A percentile compares a stretch with the other conserved stretches of the same genome.
phyloP scores from a whole-genome alignment of 2,888 invertebrate species.

The Odontothrips loti region DNA sequence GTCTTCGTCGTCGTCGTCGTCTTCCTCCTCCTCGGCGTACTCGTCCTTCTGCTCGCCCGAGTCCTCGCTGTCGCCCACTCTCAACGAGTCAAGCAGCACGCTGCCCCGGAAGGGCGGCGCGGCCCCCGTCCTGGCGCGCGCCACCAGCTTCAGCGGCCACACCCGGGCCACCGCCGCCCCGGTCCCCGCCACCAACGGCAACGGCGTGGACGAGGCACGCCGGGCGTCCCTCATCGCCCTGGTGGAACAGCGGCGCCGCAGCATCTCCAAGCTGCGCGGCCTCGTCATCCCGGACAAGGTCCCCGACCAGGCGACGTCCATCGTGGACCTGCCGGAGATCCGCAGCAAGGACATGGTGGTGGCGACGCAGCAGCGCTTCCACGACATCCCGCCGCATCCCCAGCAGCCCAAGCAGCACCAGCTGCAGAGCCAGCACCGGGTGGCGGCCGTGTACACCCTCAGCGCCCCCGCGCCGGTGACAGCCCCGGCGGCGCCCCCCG shows the following conservation, averaged over 20 bases:
- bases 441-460: constrained; percentile 30
- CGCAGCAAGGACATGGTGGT: constrained; percentile 63
- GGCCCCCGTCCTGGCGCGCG: constrained; percentile 41
- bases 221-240: constrained; percentile 67
- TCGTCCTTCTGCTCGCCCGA: constrained; percentile 40
- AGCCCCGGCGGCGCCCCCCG: constrained; percentile 28
- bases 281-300: constrained; percentile 78
- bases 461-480: constrained; percentile 27
- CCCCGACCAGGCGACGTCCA: constrained; percentile 50
- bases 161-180: constrained; percentile 34
- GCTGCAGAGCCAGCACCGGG: constrained; percentile 29
- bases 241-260: constrained; percentile 75
- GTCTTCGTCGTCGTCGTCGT: constrained; percentile 38
- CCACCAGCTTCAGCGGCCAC: constrained; percentile 48
- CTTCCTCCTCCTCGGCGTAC: constrained; percentile 40
- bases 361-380: constrained; percentile 35
- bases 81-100: constrained; percentile 38
- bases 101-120: constrained; percentile 35
- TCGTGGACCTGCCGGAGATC: constrained; percentile 76
- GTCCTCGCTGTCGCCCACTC: constrained; percentile 39
- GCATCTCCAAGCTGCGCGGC: constrained; percentile 80
- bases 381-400: not conserved
- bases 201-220: constrained; percentile 49
- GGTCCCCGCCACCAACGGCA: constrained; percentile 40
- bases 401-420: constrained; percentile 20